Base-by-base conservation (phyloP, 2,888 invertebrate genomes). In the Eurytoma adleriae region DNA sequence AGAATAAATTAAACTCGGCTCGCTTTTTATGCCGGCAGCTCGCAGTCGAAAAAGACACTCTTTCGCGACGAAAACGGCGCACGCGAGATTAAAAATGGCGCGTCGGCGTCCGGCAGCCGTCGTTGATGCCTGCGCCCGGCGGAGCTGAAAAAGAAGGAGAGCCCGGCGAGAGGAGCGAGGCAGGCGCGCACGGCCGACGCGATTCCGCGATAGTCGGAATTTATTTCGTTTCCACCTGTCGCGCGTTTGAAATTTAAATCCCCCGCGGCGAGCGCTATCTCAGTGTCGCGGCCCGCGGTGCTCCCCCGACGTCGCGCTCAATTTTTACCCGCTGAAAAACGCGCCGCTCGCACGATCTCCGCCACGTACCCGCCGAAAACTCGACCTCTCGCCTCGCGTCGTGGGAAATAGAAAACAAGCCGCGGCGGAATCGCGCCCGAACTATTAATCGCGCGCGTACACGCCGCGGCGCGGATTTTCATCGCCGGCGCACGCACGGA, bases 181-280 rank as follows among this genome's bases (percentile, higher is more conserved):
- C 40, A 40, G 40, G 40, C 40, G 40, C 10, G 40, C 40, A 40
- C 40, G 40, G 7, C 40, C 40, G 24, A 20, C 52, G 20, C 67
- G 84, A 83, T 83, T 82, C 80, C 83, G 80, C 80, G 83, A 83
- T 83, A 83, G 83, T 81, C 80, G 50, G 79, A 82, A 84, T 84
- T 84, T 84, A 84, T 83, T 83, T 83, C 82, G 83, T 74, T 83
- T 83, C 83, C 83, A 83, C 83, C 82, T 84, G 84, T 83, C 83
- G 83, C 83, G 10, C 75, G 74, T 81, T 72, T 77, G 81, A 84
- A 81, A 80, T 82, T 83, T 77, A 82, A 83, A 79, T 78, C 83
- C 81, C 83, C 83, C 79, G 82, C 82, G 80, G 82, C 72, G 82
- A 59, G 57, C 70, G 80, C 20, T 54, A 76, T 75, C 59, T 75